A percentile compares a stretch with the other conserved stretches of the same genome.
These are phyloP conservation scores for Hippocampus comes DNA, from an alignment of 2,113 vertebrate species.

Conservation along the genomic window DNA sequence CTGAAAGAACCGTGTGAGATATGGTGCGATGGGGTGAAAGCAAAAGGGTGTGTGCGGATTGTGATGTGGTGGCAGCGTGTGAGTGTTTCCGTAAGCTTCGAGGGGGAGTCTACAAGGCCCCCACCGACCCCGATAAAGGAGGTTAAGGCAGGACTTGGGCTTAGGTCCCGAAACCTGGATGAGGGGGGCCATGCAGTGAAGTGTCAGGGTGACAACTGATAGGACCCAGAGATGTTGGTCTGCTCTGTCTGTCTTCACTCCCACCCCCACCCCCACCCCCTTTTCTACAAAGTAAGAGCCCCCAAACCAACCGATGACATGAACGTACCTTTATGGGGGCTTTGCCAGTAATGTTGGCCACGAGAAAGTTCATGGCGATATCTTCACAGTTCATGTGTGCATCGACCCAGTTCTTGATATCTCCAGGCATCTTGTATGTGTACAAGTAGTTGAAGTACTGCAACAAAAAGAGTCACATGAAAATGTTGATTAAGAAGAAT, in stretches of 20 bases:
- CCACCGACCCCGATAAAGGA: constrained; percentile 67
- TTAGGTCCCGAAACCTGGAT: constrained; percentile 63
- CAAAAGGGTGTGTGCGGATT: constrained; percentile 33
- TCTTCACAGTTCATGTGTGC: constrained; percentile 99
- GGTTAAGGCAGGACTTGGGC: constrained; percentile 63
- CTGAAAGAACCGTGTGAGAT: constrained; percentile 41
- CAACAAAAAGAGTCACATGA: constrained; percentile 19
- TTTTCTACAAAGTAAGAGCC: constrained; percentile 11
- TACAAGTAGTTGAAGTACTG: constrained; percentile 99
- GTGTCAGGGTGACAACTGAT: constrained; percentile 65
- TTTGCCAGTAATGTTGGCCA: constrained; percentile 96
- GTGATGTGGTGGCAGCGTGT: constrained; percentile 54
- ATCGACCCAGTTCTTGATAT: constrained; percentile 99
- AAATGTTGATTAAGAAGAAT: neutral
- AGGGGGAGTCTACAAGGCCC: constrained; percentile 48
- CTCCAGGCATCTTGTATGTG: constrained; percentile 98
- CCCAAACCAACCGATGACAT: neutral
- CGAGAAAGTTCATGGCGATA: constrained; percentile 98
- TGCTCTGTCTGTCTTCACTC: constrained; percentile 38
- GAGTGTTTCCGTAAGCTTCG: constrained; percentile 44
- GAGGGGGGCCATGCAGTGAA: constrained; percentile 32
- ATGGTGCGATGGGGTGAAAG: constrained; percentile 14
- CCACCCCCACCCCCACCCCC: constrained; percentile 24
- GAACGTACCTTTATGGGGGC: constrained; percentile 91
- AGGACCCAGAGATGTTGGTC: constrained; percentile 58